Base-by-base conservation (phyloP, 2,888 invertebrate species). In the Xestia sexstrigata region DNA sequence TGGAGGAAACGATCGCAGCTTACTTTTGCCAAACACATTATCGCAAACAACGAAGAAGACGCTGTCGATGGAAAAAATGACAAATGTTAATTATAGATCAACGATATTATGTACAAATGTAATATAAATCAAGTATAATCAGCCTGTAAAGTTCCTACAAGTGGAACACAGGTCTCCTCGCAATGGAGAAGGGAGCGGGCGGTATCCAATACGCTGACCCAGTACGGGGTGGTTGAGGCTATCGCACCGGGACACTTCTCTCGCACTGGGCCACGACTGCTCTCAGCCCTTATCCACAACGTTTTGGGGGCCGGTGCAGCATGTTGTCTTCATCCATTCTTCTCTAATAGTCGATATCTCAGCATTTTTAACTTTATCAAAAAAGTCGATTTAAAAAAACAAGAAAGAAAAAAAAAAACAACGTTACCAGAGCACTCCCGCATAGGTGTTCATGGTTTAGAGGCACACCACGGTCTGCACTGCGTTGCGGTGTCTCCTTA, bases 1-100 rank as follows among this genome's bases (percentile, higher is more conserved):
- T 2, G 89, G 68, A 0, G 96, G 95, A 73, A 96, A 95, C 15
- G 73, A 87, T 4, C 94, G 88, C 0, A 91, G 69, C 49, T 89
- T 89, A 42, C 86, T 88, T 74, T 92, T 91, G 47, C 90, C 79
- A 11, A 65, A 73, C 6, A 83, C 90, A 4, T 79, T 83, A 68
- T 85, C 77, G 70, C 81, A 70, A 58, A 87, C 6, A 1, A 89
- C 47, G 20, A 90, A 42, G 15, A 89, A 72, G 3, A 89, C 20
- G 23, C 94, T 94, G 90, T n/a, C 63, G 42, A 65, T 0, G 13
- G 11, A 88, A 90, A 49, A 83, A 1, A 47, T 55, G n/a, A 35
- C 0, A 49, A 39, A 58, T 23, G 8, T 45, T 39, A n/a, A 26
- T 23, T 26, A 26, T 23, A 30, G 11, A 26, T 47, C 15, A 30